phyloP scores from a whole-genome alignment of 2,888 invertebrate species.

The Calliopum simillimum region DNA sequence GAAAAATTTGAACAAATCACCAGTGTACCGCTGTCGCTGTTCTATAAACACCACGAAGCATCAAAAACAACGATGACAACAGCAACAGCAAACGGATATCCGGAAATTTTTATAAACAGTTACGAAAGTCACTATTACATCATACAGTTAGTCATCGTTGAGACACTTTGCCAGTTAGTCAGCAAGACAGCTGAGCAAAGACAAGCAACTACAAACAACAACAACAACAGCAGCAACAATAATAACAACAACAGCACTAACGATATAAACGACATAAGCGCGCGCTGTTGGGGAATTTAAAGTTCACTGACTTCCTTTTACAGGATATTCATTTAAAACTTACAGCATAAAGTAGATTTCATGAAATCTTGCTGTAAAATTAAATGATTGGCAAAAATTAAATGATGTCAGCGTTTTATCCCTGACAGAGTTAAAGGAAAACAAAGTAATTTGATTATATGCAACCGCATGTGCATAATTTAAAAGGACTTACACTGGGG shows the following conservation, averaged over 20 bases:
- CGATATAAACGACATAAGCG: not conserved
- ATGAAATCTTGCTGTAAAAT: constrained; percentile 1
- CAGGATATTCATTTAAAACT: constrained; percentile 33
- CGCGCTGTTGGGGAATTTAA: constrained; percentile 19
- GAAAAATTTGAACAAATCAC: constrained; percentile 35
- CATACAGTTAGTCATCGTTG: constrained; percentile 35
- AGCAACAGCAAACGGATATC: constrained; percentile 24
- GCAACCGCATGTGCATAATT: no score
- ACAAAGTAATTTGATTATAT: no score
- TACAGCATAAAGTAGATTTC: constrained; percentile 15
- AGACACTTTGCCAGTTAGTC: not conserved
- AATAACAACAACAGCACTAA: constrained; percentile 41
- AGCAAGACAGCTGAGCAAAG: constrained; percentile 25
- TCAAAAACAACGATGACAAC: constrained; percentile 12
- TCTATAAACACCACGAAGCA: not conserved
- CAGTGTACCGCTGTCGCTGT: constrained; percentile 19
- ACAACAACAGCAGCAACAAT: constrained; percentile 22
- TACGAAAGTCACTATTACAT: not conserved
- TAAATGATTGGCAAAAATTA: constrained; percentile 3
- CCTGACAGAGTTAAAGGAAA: no score
- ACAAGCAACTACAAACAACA: constrained; percentile 7
- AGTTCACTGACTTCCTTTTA: constrained; percentile 25
- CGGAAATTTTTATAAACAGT: not conserved
- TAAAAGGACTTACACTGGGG: no score
- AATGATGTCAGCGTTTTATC: no score